Evolutionary conservation across 1,140 invertebrate genomes (phyloP).

Genomic region (Panulirus ornatus): DNA sequence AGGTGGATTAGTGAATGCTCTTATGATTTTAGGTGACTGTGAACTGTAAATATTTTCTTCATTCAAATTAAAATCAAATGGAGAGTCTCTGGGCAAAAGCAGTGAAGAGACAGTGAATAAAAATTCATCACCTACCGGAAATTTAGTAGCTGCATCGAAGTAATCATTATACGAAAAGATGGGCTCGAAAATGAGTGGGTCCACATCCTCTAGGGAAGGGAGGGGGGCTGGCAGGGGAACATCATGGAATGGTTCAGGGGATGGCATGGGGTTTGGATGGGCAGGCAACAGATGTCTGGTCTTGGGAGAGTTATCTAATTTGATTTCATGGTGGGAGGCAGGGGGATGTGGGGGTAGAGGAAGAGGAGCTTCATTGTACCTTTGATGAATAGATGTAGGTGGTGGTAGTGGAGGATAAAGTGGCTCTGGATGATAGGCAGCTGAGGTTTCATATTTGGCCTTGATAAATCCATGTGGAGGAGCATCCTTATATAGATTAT

Average conservation of each 20-base stretch:
- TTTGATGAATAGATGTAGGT: too few species aligned
- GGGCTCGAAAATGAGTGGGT: slow-evolving; percentile 21
- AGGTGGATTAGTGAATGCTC: background rate
- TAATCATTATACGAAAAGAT: slow-evolving; percentile 27
- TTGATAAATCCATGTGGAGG: slow-evolving; percentile 55
- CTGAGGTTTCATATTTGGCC: slow-evolving; percentile 43
- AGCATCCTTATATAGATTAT: slow-evolving; percentile 37
- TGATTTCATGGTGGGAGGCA: too few species aligned
- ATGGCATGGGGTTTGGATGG: background rate
- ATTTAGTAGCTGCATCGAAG: slow-evolving; percentile 23
- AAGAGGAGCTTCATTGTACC: slow-evolving; percentile 6
- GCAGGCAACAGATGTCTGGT: too few species aligned
- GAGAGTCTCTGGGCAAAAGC: slow-evolving; percentile 2
- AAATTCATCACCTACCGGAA: slow-evolving; percentile 39
- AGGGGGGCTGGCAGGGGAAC: slow-evolving; percentile 26
- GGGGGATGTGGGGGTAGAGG: background rate
- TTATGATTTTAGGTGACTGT: background rate
- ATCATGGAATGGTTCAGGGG: background rate
- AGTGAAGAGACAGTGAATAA: background rate
- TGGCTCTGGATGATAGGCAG: too few species aligned
- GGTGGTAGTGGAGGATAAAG: background rate
- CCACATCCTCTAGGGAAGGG: slow-evolving; percentile 29
- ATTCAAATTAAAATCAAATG: slow-evolving; percentile 10
- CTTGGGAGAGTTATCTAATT: background rate
- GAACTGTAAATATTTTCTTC: background rate